Conservation (phyloP, 1,140 invertebrate genomes). For the Luehdorfia chinensis region DNA sequence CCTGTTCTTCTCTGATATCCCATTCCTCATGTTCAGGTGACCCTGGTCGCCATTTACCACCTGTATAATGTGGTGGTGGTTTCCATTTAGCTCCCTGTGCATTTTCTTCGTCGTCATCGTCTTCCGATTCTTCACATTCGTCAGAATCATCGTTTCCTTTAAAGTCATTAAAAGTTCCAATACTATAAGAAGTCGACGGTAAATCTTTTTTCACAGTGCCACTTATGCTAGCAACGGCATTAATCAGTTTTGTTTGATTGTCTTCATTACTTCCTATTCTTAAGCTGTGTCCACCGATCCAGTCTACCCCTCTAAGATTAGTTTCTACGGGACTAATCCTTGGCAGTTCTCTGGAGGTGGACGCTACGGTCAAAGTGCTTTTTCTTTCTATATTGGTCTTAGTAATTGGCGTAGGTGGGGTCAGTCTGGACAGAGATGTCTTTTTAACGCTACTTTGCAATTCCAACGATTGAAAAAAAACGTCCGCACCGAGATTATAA, state of each 20-base stretch:
- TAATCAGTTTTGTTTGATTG: constrained; percentile 79
- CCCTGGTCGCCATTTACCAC: constrained; percentile 83
- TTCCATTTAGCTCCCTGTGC: constrained; percentile 83
- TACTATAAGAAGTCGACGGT: constrained; percentile 57
- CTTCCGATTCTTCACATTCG: constrained; percentile 76
- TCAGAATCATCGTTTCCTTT: constrained; percentile 77
- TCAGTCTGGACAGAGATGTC: constrained; percentile 59
- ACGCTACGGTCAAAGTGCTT: constrained; percentile 37
- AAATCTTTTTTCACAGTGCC: constrained; percentile 74
- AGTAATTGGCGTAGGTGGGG: constrained; percentile 56
- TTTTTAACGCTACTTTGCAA: constrained; percentile 86
- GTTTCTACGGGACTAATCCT: constrained; percentile 65
- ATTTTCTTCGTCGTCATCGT: constrained; percentile 79
- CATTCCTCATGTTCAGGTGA: constrained; percentile 67
- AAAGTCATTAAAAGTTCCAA: constrained; percentile 68
- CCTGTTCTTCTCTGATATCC: constrained; percentile 63
- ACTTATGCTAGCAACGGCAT: constrained; percentile 79
- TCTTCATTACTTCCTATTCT: constrained; percentile 74
- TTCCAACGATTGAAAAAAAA: constrained; percentile 91
- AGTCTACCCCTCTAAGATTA: constrained; percentile 74
- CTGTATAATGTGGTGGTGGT: constrained; percentile 82
- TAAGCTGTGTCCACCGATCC: constrained; percentile 79
- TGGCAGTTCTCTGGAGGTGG: constrained; percentile 51
- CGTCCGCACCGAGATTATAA: constrained; percentile 84
- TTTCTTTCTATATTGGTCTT: constrained; percentile 67